Conservation (phyloP, 2,113 vertebrate species). For the Dromiciops gliroides region DNA sequence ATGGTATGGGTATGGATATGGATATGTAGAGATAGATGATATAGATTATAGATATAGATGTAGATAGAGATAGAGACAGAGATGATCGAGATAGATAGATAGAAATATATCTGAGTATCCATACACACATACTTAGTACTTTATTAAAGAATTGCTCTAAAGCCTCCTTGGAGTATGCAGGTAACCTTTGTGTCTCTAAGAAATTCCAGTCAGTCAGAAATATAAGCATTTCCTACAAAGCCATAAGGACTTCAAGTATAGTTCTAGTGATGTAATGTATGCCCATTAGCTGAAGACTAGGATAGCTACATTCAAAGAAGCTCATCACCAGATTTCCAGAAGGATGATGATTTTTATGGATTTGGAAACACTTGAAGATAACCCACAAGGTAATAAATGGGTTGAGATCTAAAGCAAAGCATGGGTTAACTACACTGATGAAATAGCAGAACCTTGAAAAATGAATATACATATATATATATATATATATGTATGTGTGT, state of each 20-base stretch:
- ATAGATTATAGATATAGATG: too few species aligned
- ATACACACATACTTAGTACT: background rate
- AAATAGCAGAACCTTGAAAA: background rate
- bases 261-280: background rate
- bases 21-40: too few species aligned
- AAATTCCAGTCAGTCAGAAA: background rate
- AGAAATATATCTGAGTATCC: slow-evolving; percentile 21
- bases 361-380: background rate
- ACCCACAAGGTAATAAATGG: background rate
- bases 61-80: too few species aligned
- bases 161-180: background rate
- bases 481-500: too few species aligned
- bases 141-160: background rate
- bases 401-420: background rate
- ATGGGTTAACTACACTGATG: background rate
- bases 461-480: too few species aligned
- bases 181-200: background rate
- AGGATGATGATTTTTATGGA: background rate
- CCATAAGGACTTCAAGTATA: background rate
- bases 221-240: background rate
- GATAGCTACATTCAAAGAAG: background rate
- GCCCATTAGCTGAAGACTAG: background rate
- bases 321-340: background rate
- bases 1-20: too few species aligned
- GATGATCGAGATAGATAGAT: too few species aligned